phyloP scores from a whole-genome alignment of 2,797 vertebrate species.

The Microhierax caerulescens region DNA sequence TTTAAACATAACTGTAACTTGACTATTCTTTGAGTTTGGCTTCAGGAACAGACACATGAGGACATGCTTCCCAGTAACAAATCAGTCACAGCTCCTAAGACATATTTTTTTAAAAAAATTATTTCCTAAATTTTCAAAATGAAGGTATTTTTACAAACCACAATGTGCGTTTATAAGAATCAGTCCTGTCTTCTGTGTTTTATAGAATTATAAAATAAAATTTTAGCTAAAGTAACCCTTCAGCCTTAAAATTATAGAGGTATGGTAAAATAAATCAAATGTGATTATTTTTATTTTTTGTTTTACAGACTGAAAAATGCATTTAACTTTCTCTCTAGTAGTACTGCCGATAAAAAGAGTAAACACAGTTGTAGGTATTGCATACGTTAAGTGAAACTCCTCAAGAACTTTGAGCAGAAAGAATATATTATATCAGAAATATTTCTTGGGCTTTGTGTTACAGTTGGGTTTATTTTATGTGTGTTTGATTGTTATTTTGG shows the following conservation, averaged over 20 bases:
- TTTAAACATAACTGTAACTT: slow-evolving; percentile 11
- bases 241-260: background rate
- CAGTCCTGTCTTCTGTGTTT: background rate
- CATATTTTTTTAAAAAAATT: background rate
- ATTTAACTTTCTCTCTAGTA: background rate
- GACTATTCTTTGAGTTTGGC: background rate
- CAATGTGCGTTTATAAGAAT: background rate
- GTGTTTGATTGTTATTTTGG: background rate
- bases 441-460: background rate
- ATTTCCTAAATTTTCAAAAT: background rate
- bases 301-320: background rate
- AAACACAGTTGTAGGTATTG: background rate
- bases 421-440: background rate
- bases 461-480: background rate
- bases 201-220: background rate
- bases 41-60: background rate
- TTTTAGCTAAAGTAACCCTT: background rate
- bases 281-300: background rate
- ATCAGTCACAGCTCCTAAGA: background rate
- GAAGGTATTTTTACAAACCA: background rate
- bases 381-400: background rate
- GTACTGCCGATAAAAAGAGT: background rate
- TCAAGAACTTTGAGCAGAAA: background rate
- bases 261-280: background rate
- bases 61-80: background rate